Percentiles rank a stretch among this genome's conserved stretches.
Conservation (phyloP, 2,888 invertebrate genomes). For the Idaea straminata region DNA sequence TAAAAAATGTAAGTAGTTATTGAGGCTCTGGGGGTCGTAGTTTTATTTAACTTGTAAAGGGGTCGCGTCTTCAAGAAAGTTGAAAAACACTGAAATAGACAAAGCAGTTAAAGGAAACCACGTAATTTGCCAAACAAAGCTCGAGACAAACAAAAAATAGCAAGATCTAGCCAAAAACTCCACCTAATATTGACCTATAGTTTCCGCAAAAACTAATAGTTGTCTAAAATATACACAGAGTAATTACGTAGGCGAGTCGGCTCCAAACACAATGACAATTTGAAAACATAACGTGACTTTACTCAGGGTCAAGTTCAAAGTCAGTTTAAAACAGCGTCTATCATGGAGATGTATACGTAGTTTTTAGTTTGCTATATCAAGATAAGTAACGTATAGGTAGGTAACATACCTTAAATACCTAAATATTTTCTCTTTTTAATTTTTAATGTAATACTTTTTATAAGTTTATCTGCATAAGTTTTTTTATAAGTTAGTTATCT, state of each 20-base stretch:
- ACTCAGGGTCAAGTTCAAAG: conserved; percentile 30
- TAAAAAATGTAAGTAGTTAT: no score
- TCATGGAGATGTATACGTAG: neutral
- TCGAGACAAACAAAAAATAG: neutral
- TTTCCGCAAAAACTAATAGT: neutral
- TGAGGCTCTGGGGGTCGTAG: no score
- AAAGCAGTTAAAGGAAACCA: neutral
- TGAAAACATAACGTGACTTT: conserved; percentile 20
- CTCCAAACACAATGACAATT: conserved; percentile 25
- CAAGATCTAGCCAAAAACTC: neutral
- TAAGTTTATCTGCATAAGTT: no score
- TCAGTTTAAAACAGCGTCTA: conserved; percentile 4
- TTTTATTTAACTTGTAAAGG: no score
- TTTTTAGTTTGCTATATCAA: neutral
- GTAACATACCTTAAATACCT: no score
- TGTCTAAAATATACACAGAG: neutral
- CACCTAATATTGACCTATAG: neutral
- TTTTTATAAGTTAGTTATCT: no score
- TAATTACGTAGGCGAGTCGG: conserved; percentile 1
- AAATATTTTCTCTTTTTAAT: no score
- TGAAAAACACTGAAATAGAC: neutral
- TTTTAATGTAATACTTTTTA: no score
- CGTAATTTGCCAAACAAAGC: neutral
- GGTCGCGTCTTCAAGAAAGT: no score
- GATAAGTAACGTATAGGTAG: no score